These are phyloP conservation scores for Bos taurus DNA, from an alignment of 2,113 vertebrate genomes.

Conservation along the genomic window DNA sequence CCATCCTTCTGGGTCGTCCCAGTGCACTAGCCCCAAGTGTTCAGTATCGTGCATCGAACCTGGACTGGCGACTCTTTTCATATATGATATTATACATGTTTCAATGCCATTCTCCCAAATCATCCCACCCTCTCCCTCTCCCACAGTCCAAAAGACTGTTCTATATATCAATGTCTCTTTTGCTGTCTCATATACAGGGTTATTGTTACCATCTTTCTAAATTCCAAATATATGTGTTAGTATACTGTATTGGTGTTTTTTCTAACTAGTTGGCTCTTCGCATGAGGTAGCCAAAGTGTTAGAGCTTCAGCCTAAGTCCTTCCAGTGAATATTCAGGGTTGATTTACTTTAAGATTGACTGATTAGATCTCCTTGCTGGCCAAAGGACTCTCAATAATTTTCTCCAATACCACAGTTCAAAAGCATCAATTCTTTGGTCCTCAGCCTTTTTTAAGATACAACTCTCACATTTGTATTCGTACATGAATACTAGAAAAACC, in stretches of 20 bases:
- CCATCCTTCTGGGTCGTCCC: too few species aligned
- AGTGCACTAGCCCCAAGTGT: too few species aligned
- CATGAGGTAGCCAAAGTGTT: not conserved
- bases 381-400: not conserved
- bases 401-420: not conserved
- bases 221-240: too few species aligned
- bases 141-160: too few species aligned
- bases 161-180: too few species aligned
- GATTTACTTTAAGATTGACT: not conserved
- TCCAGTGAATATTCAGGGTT: not conserved
- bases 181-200: too few species aligned
- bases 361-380: not conserved
- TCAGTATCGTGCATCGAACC: too few species aligned
- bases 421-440: not conserved
- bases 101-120: too few species aligned
- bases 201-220: too few species aligned
- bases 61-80: too few species aligned
- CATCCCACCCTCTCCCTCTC: too few species aligned
- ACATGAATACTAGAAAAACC: not conserved
- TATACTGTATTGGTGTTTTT: not conserved
- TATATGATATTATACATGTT: too few species aligned
- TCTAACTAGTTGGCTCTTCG: accelerated
- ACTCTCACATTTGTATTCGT: not conserved
- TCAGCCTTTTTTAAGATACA: not conserved
- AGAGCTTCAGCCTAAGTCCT: not conserved